Base-by-base conservation (phyloP, 2,113 vertebrate species). In the Pampusana beccarii region DNA sequence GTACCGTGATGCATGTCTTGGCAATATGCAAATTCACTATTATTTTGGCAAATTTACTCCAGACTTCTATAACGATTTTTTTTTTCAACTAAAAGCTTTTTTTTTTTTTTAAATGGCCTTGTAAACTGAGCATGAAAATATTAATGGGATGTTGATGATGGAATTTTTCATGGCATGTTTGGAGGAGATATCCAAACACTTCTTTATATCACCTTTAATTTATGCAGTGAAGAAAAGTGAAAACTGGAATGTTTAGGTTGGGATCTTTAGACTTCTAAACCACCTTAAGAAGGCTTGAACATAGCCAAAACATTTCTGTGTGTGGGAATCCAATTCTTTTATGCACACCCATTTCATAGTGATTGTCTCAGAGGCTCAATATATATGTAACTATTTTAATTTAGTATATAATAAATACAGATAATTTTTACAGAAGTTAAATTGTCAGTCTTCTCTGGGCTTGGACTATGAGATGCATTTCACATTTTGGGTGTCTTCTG, bases 361-460 rank as follows among this genome's bases (percentile, higher is more conserved):
- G 2, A 40, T 31, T 64, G 10, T 10, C 31, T 77, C 33, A 88
- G 34, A 48, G 19, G 11, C 23, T 66, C 18, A 56, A 20, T 26
- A 72, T 23, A 1, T 20, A 34, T 77, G 13, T 13, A 65, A 51
- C 3, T 29, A 8, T 46, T 84, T 53, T 9, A 65, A 65, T 34
- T 71, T 33, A 48, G 2, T 19, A n/a, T 26, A 5, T 6, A 69
- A 75, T 71, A 44, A 58, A 74, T 10, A 16, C 2, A 62, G 24
- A 20, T 69, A 5, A 86, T 58, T 92, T 96, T 96, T 90, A 69
- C 78, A 66, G 73, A 96, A 92, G 31, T 82, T 86, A 51, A 91
- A 69, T 84, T 95, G 48, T 88, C 81, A 92, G 54, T 58, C 79
- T 94, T 92, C 77, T 95, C 70, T 96, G 86, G 71, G 53, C 62